Evolutionary conservation across 2,888 invertebrate genomes (phyloP), one percentile per base, ranked within the genome.

Genomic region (Lasioglossum morio): DNA sequence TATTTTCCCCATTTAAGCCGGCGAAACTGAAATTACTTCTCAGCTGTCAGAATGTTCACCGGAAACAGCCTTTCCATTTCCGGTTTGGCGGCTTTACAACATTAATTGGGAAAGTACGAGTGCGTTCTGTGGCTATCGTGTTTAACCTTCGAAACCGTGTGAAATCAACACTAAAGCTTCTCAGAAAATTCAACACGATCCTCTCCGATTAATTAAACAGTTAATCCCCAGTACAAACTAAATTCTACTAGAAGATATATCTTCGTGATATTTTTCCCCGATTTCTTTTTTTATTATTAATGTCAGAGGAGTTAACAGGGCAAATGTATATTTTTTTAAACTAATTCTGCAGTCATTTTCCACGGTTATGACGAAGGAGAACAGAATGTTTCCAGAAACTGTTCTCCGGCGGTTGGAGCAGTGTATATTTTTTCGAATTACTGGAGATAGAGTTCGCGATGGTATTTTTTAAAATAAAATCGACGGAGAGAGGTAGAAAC

Each of bases 1-100:
- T 46, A 16, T 57, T 76, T 66, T 48, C 53, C 69, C 37, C 46
- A 30, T 72, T 77, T 84, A 66, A 34, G 2, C 5, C 3, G 2
- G 16, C 27, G 27, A 30, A 30, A 27, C 60, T 63, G 30, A 16
- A 63, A 63, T 63, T 63, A 63, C 60, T 63, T 63, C 27, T 63
- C 60, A 63, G 27, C 27, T 63, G 60, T 63, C 60, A 30, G 60
- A 30, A 63, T 30, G 60, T 30, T 63, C 16, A 0, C 27, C 60
- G 60, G 60, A 27, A 63, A 14, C 53, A 30, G 60, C 27, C 27
- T 27, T 16, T n/a, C 30, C 60, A 27, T 63, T 63, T 63, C 60
- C 60, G 60, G 14, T 30, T 4, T 16, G 60, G 16, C 60, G 16
- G 27, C 16, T 63, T 63, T 7, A 27, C 60, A 63, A 63, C 27